These are phyloP conservation scores for Melipona beecheii DNA, from an alignment of 2,888 invertebrate species.

Conservation along the genomic window DNA sequence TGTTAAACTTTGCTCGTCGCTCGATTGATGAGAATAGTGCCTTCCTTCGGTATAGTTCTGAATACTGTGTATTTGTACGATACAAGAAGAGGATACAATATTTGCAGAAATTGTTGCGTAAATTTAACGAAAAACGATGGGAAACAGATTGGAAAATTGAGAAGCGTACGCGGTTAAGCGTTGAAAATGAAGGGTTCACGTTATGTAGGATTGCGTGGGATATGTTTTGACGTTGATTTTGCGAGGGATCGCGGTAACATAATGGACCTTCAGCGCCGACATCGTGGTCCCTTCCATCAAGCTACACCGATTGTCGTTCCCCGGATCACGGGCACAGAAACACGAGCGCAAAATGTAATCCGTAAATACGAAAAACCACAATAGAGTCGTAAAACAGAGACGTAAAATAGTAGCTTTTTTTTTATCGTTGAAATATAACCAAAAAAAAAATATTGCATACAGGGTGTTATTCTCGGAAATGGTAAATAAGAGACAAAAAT, in stretches of 20 bases:
- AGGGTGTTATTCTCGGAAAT: too few relatives aligned
- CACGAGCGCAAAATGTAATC: constrained; percentile 28
- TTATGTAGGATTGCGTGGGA: neutral
- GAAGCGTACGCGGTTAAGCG: neutral
- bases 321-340: constrained; percentile 14
- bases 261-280: constrained; percentile 45
- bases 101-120: neutral
- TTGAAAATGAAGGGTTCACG: constrained; percentile 26
- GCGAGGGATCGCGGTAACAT: constrained; percentile 43
- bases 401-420: neutral
- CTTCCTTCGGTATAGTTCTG: neutral
- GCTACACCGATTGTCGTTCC: constrained; percentile 30
- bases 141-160: constrained; percentile 14
- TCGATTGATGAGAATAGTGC: neutral
- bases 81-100: neutral
- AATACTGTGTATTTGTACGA: too few relatives aligned
- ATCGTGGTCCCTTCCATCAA: constrained; percentile 32
- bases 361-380: constrained; percentile 15
- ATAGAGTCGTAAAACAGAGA: neutral
- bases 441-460: too few relatives aligned
- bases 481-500: too few relatives aligned
- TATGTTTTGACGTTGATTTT: constrained; percentile 50
- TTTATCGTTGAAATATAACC: neutral
- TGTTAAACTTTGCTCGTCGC: neutral
- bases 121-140: neutral